phyloP scores from a whole-genome alignment of 2,113 vertebrate species.

The Albula goreensis region DNA sequence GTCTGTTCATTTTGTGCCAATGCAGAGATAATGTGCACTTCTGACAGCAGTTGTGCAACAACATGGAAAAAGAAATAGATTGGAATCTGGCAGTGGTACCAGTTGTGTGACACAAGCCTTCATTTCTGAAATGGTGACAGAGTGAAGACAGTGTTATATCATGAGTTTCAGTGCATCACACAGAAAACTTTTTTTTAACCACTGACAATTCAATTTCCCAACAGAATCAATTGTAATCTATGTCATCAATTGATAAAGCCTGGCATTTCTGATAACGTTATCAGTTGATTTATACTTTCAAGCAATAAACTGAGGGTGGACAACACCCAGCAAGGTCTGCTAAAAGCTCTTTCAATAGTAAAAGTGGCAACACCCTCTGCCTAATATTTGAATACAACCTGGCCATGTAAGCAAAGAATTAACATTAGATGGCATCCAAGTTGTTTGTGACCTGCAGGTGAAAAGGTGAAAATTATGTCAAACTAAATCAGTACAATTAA shows the following conservation, averaged over 20 bases:
- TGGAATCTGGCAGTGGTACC: too few species aligned
- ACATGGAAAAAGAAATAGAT: too few species aligned
- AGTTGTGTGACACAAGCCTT: too few species aligned
- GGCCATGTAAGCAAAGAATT: too few species aligned
- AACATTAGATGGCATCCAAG: neutral
- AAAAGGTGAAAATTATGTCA: too few species aligned
- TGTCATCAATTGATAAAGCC: neutral
- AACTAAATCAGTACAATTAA: too few species aligned
- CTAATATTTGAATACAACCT: neutral
- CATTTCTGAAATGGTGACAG: too few species aligned
- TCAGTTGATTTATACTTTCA: neutral
- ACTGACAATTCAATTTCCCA: neutral
- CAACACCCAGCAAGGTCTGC: neutral
- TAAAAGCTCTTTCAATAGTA: neutral
- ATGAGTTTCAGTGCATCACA: neutral
- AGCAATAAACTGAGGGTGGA: neutral
- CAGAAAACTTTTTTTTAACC: too few species aligned
- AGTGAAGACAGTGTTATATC: too few species aligned
- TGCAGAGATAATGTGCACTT: too few species aligned
- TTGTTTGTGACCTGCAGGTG: too few species aligned
- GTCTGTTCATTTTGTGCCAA: neutral
- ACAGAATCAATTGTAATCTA: neutral
- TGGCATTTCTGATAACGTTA: neutral
- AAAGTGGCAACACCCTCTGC: neutral
- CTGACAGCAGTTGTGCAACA: too few species aligned